Evolutionary conservation across 2,888 invertebrate genomes (phyloP).

Genomic region (Phanerotoma sp.): DNA sequence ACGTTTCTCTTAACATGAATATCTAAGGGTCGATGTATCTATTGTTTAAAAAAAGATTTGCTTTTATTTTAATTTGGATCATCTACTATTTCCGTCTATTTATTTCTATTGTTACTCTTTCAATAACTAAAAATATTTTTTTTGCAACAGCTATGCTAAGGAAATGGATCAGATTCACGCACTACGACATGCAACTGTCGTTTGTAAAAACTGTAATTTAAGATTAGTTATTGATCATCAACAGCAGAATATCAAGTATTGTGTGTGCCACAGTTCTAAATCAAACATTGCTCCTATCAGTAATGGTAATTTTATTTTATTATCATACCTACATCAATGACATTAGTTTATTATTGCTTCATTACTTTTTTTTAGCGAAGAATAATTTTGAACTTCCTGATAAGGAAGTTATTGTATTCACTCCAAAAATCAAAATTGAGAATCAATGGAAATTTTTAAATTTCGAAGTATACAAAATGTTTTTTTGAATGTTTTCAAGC

Average conservation of each 20-base stretch:
- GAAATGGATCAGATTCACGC: conserved; percentile 64
- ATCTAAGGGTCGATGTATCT: too few species aligned
- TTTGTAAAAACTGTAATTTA: conserved; percentile 59
- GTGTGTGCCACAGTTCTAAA: conserved; percentile 53
- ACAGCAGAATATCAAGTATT: conserved; percentile 58
- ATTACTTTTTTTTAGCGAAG: too few species aligned
- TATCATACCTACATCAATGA: neutral
- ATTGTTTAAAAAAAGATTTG: too few species aligned
- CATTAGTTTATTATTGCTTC: conserved; percentile 9
- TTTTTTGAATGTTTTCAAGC: too few species aligned
- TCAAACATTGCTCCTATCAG: conserved; percentile 24
- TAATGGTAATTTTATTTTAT: conserved; percentile 31
- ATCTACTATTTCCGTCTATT: neutral
- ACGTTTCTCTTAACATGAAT: too few species aligned
- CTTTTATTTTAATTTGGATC: neutral
- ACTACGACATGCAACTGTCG: conserved; percentile 61
- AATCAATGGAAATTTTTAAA: too few species aligned
- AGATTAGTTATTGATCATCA: conserved; percentile 55
- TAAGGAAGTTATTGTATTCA: too few species aligned
- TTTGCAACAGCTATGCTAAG: conserved; percentile 57
- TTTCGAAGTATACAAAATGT: too few species aligned
- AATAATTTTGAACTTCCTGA: too few species aligned
- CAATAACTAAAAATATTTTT: neutral
- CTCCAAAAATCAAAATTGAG: too few species aligned
- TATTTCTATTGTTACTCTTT: neutral